These are phyloP conservation scores for Periparus ater DNA, from an alignment of 2,797 vertebrate genomes.

Conservation along the genomic window DNA sequence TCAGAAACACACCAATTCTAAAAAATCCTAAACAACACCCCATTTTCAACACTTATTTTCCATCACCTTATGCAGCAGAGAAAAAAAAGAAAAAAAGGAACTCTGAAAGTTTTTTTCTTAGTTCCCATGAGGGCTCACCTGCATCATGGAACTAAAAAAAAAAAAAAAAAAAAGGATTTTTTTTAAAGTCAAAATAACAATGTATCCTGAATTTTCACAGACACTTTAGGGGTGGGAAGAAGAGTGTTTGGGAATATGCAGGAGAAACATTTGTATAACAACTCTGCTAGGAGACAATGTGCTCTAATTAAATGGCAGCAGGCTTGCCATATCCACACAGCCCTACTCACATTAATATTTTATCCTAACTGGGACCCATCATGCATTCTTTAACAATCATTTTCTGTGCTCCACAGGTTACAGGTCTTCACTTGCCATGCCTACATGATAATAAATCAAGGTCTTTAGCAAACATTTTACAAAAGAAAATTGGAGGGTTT, in stretches of 20 bases:
- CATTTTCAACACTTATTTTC: not conserved
- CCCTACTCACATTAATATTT: not conserved
- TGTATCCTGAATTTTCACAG: not conserved
- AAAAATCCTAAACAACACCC: not conserved
- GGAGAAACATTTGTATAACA: not conserved
- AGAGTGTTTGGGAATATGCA: not conserved
- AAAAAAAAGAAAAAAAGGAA: not conserved
- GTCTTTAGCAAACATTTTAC: not conserved
- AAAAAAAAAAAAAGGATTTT: not conserved
- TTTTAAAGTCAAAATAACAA: not conserved
- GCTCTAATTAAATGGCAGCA: slow-evolving; percentile 10
- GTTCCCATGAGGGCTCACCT: not conserved
- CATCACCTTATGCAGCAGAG: not conserved
- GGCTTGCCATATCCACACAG: not conserved
- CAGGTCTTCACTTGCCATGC: not conserved
- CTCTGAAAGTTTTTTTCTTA: not conserved
- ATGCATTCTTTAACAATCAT: slow-evolving; percentile 35
- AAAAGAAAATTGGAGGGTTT: not conserved
- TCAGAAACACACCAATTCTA: not conserved
- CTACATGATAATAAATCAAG: not conserved
- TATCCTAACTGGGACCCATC: slow-evolving; percentile 11
- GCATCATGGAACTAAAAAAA: not conserved
- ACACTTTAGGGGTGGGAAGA: not conserved
- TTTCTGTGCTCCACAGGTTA: not conserved
- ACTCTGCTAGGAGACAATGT: not conserved